Conservation (phyloP, 2,113 vertebrate species). For the Ochotona princeps region DNA sequence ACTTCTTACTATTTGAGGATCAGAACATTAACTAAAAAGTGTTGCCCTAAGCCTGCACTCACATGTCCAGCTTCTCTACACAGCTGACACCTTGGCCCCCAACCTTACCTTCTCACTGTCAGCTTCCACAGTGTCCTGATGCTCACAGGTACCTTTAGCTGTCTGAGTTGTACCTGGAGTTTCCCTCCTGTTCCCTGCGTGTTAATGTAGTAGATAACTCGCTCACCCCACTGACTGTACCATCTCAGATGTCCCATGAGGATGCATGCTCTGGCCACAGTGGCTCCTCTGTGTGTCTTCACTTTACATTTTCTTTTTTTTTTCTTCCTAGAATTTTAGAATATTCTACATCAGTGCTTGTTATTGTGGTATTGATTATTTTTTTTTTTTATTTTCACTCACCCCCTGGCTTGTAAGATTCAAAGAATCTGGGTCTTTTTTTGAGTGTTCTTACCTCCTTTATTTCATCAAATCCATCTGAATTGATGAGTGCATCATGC, state of each 20-base stretch:
- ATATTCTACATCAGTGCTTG: not conserved
- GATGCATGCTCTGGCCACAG: not conserved
- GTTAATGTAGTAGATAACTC: not conserved
- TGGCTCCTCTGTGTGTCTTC: not conserved
- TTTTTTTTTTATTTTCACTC: not conserved
- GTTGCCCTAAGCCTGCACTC: not conserved
- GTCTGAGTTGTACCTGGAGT: not conserved
- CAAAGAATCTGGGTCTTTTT: not conserved
- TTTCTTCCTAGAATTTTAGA: not conserved
- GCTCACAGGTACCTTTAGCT: not conserved
- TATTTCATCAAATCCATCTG: not conserved
- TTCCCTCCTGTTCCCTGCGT: too few species aligned
- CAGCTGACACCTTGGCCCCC: accelerated
- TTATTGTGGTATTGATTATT: not conserved
- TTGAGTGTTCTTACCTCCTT: too few species aligned
- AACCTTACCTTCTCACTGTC: not conserved
- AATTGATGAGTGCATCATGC: not conserved
- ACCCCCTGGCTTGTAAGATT: not conserved
- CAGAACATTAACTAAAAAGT: not conserved
- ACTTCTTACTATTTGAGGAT: not conserved
- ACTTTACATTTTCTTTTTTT: not conserved
- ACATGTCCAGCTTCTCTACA: not conserved
- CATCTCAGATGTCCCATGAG: not conserved
- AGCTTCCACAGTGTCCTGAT: not conserved
- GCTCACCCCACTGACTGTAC: not conserved